Percentiles rank a stretch among this genome's conserved stretches.
Evolutionary conservation across 2,797 vertebrate genomes (phyloP).

Genomic region (Miichthys miiuy): DNA sequence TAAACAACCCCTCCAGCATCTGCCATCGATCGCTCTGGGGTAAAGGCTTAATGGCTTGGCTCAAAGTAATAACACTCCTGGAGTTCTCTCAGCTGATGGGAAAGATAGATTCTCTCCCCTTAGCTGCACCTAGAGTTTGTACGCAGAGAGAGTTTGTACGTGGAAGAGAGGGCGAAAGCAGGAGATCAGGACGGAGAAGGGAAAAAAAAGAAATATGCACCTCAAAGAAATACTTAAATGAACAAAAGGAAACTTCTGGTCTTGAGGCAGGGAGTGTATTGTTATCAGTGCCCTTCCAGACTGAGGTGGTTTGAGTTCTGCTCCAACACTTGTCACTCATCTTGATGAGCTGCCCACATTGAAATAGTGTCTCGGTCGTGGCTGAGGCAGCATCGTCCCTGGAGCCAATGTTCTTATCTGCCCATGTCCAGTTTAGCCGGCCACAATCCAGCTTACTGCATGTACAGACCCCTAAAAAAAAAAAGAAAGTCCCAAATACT

Average conservation of each 20-base stretch:
- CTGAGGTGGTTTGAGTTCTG: slow-evolving; percentile 13
- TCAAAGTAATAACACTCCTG: slow-evolving; percentile 82
- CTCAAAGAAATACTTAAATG: slow-evolving; percentile 27
- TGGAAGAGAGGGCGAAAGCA: slow-evolving; percentile 32
- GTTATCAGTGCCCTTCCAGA: slow-evolving; percentile 14
- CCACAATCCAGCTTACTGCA: background rate
- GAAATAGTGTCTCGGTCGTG: slow-evolving; percentile 17
- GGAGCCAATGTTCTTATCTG: slow-evolving; percentile 23
- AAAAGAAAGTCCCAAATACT: slow-evolving; percentile 6
- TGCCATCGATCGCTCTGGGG: slow-evolving; percentile 78
- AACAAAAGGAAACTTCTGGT: slow-evolving; percentile 15
- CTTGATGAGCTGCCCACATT: slow-evolving; percentile 32
- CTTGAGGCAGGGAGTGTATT: slow-evolving; percentile 15
- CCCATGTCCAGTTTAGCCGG: background rate
- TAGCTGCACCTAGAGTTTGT: slow-evolving; percentile 38
- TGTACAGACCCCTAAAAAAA: background rate
- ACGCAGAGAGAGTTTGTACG: slow-evolving; percentile 39
- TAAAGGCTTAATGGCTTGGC: slow-evolving; percentile 81
- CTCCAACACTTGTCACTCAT: slow-evolving; percentile 35
- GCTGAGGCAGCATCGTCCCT: background rate
- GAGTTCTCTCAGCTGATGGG: slow-evolving; percentile 75
- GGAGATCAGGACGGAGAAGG: slow-evolving; percentile 28
- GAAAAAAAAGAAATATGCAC: slow-evolving; percentile 15
- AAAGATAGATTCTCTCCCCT: slow-evolving; percentile 73
- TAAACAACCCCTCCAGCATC: slow-evolving; percentile 80